Evolutionary conservation across 2,888 invertebrate species (phyloP), one percentile per base, ranked within the genome.

Genomic region (Mesochorus sp.): DNA sequence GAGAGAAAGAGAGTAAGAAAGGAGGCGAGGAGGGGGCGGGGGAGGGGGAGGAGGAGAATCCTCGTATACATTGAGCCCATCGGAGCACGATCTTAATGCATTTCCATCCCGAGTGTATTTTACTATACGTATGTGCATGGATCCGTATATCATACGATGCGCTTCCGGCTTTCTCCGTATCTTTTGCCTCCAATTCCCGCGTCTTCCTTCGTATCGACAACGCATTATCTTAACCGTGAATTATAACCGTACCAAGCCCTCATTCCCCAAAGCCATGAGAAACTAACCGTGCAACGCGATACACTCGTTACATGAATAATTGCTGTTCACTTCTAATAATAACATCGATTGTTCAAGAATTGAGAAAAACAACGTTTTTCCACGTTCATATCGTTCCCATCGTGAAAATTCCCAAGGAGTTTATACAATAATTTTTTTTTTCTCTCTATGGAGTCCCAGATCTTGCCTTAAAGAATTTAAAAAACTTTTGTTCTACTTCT

Each of bases 171-270:
- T 44, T 44, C 44, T 62, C 62, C 49, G 4, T 2, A 28, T 64
- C 49, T 57, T 44, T 34, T 49, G 28, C 12, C 34, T 31, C 31
- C 51, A 24, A 19, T 51, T 55, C 37, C 37, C 31, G 6, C 31
- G 28, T 51, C 39, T 57, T 68, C 28, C 39, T 31, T 57, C 66
- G 26, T 34, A 67, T 47, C 67, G 76, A 77, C 72, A 77, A 67
- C 55, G 55, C 72, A 76, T 76, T 76, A 76, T 76, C 76, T 76
- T 66, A 70, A 42, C 24, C 57, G 49, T 64, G 76, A 76, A 76
- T 76, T 64, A 70, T 76, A 71, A 71, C 49, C 64, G 34, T 24
- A 47, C 42, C 26, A 47, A 39, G 12, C 6, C 12, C n/a, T 12
- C 39, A 2, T 12, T n/a, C 4, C 14, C n/a, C 1, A 12, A n/a